Evolutionary conservation across 2,888 invertebrate species (phyloP), one percentile per base, ranked within the genome.

Genomic region (Odontocerum albicorne): DNA sequence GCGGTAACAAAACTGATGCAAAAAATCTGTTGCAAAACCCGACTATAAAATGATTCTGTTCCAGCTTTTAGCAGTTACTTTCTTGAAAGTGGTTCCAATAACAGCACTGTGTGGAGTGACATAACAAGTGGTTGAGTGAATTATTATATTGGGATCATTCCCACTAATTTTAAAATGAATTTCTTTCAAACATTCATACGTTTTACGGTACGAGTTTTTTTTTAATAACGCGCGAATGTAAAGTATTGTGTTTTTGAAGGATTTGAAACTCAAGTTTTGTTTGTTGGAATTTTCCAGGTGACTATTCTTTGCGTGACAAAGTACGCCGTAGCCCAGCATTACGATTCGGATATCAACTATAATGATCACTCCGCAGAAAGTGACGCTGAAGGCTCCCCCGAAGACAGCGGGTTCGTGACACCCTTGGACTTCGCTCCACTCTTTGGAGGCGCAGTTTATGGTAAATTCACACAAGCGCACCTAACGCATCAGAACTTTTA

Each of bases 351-450:
- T 21, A 12, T 15, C 31, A 17, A 17, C 2, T 45, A 52, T 35
- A 22, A 49, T 22, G 55, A 58, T 21, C 55, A 55, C 32, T 59
- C 57, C 2, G 42, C 42, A 16, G 62, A 60, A 70, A 39, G 38
- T n/a, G 63, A 71, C 10, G 44, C 33, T 15, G 62, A 55, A 8
- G 43, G 35, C n/a, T 22, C 52, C 1, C 19, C 49, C 7, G 64
- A 67, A 39, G 68, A 71, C 59, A 68, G 69, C 62, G 80, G 76
- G 62, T 80, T 77, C 64, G 77, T 79, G 17, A 72, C 75, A 59
- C 77, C 81, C 10, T 69, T 80, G 65, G 82, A 82, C 67, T 83
- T 81, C 65, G 72, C 74, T 7, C 70, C 77, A n/a, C 72, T 82
- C 64, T 80, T 82, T 61, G 69, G 72, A 46, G 68, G 74, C 46